phyloP scores from a whole-genome alignment of 1,140 invertebrate species.

The Drosophila dunni region DNA sequence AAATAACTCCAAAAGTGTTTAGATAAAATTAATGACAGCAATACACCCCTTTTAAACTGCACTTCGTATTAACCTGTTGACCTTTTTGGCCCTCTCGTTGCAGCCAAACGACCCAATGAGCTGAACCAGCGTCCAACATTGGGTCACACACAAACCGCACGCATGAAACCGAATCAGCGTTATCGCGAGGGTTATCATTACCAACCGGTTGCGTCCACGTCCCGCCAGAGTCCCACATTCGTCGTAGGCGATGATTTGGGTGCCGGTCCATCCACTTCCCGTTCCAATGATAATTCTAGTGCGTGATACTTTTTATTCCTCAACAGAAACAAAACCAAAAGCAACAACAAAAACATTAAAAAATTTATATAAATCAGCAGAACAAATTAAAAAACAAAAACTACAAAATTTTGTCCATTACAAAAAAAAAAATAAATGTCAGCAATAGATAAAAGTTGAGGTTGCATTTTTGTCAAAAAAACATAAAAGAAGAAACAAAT shows the following conservation, averaged over 20 bases:
- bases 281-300: slow-evolving; percentile 85
- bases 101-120: slow-evolving; percentile 85
- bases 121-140: slow-evolving; percentile 83
- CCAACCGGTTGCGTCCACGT: slow-evolving; percentile 83
- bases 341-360: slow-evolving; percentile 28
- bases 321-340: slow-evolving; percentile 49
- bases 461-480: slow-evolving; percentile 67
- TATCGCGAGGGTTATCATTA: slow-evolving; percentile 85
- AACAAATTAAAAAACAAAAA: slow-evolving; percentile 11
- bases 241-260: slow-evolving; percentile 82
- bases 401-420: slow-evolving; percentile 53
- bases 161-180: slow-evolving; percentile 83
- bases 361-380: slow-evolving; percentile 48
- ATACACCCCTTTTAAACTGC: too few relatives aligned
- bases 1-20: too few relatives aligned
- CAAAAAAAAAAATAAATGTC: slow-evolving; percentile 36
- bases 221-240: slow-evolving; percentile 85
- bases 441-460: slow-evolving; percentile 45
- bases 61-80: not conserved
- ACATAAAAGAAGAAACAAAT: slow-evolving; percentile 54
- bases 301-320: slow-evolving; percentile 85
- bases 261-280: slow-evolving; percentile 84
- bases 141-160: slow-evolving; percentile 84
- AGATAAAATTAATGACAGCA: too few relatives aligned
- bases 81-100: too few relatives aligned